Percentiles rank a stretch among this genome's conserved stretches.
Conservation (phyloP, 2,888 invertebrate genomes). For the Ernsta delagoae region DNA sequence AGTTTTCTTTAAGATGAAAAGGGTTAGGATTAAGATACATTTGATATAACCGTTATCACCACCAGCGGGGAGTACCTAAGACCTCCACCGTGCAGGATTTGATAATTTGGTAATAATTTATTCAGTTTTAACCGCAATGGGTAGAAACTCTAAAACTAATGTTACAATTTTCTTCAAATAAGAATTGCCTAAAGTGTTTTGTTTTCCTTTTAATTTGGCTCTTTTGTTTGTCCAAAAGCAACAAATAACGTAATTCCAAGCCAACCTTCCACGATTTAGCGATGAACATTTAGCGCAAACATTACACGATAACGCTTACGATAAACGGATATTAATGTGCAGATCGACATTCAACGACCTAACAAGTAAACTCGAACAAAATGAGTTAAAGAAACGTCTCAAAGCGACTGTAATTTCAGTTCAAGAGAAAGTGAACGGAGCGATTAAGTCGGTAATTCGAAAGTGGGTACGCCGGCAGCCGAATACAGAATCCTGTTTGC, state of each 20-base stretch:
- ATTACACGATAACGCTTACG: neutral
- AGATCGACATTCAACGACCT: conserved; percentile 8
- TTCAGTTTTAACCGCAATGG: too few species aligned
- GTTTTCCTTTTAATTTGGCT: too few species aligned
- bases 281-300: neutral
- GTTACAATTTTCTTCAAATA: too few species aligned
- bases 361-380: conserved; percentile 14
- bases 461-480: conserved; percentile 7
- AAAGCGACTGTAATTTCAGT: conserved; percentile 15
- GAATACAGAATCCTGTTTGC: conserved; percentile 16
- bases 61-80: too few species aligned
- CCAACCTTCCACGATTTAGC: neutral
- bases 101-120: too few species aligned
- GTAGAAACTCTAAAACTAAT: too few species aligned
- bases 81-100: too few species aligned
- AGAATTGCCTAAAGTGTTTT: too few species aligned
- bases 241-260: neutral
- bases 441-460: conserved; percentile 26
- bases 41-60: too few species aligned
- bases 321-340: conserved; percentile 11
- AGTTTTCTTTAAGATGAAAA: neutral
- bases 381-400: conserved; percentile 1
- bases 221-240: too few species aligned
- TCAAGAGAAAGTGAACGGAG: conserved; percentile 14
- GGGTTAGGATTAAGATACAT: too few species aligned